These are phyloP conservation scores for Rana temporaria DNA, from an alignment of 2,113 vertebrate species.

Conservation along the genomic window DNA sequence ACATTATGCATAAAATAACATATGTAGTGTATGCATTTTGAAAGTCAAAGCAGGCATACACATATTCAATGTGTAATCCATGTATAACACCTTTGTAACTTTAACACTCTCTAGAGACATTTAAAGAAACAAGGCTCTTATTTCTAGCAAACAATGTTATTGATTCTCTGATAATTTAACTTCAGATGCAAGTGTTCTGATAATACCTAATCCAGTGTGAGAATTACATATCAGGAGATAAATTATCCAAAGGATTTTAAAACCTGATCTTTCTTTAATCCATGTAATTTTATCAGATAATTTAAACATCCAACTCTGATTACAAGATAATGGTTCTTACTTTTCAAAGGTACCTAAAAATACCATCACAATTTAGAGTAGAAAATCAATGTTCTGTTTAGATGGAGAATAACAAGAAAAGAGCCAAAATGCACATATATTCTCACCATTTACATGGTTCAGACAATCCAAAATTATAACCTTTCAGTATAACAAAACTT, in stretches of 20 bases:
- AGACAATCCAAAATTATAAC: too few relatives aligned
- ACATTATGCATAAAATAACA: background rate
- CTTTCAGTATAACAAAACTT: too few relatives aligned
- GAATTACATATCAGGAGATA: constrained; percentile 45
- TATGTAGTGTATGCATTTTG: background rate
- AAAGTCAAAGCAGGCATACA: background rate
- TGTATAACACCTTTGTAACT: constrained; percentile 48
- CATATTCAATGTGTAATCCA: background rate
- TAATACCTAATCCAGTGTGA: constrained; percentile 45
- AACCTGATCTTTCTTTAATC: constrained; percentile 47
- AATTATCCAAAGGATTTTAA: constrained; percentile 52
- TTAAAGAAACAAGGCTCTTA: constrained; percentile 47
- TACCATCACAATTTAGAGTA: constrained; percentile 20
- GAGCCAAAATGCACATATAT: background rate
- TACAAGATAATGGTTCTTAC: constrained; percentile 40
- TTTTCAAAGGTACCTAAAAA: constrained; percentile 31
- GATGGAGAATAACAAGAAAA: background rate
- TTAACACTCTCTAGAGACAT: constrained; percentile 24
- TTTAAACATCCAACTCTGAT: constrained; percentile 43
- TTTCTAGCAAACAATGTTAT: constrained; percentile 50
- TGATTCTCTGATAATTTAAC: constrained; percentile 38
- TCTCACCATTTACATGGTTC: background rate
- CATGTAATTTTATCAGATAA: constrained; percentile 52
- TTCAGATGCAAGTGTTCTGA: constrained; percentile 36
- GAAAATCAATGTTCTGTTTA: background rate